Conservation (phyloP, 1,140 invertebrate species). For the Sitodiplosis mosellana region DNA sequence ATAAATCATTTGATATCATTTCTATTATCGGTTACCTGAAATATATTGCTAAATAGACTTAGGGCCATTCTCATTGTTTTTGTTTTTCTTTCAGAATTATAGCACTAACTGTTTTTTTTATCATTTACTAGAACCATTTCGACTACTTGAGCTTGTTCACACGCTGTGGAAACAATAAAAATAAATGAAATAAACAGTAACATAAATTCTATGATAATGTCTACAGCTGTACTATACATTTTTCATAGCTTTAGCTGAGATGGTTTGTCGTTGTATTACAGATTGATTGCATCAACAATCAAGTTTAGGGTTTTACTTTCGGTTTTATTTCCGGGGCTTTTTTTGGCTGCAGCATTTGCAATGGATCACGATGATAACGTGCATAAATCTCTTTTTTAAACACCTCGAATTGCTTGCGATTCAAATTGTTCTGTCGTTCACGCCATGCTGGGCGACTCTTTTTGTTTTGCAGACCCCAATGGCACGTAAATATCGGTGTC, state of each 20-base stretch:
- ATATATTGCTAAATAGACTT: too few relatives aligned
- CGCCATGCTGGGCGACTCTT: slow-evolving; percentile 60
- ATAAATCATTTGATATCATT: too few relatives aligned
- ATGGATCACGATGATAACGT: slow-evolving; percentile 48
- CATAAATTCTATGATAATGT: too few relatives aligned
- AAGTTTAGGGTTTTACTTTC: neutral
- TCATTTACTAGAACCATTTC: too few relatives aligned
- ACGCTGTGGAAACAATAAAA: neutral
- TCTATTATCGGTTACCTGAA: too few relatives aligned
- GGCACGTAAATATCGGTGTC: slow-evolving; percentile 75
- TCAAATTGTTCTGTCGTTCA: slow-evolving; percentile 66
- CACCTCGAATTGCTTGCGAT: slow-evolving; percentile 59
- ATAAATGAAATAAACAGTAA: neutral
- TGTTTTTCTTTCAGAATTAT: too few relatives aligned
- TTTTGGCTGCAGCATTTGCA: slow-evolving; percentile 25
- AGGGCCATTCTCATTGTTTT: too few relatives aligned
- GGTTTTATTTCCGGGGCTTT: slow-evolving; percentile 1
- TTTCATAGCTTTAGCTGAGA: neutral
- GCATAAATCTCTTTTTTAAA: slow-evolving; percentile 72
- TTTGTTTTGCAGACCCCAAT: slow-evolving; percentile 70
- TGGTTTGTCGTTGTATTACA: neutral
- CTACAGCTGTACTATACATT: neutral
- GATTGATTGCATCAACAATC: neutral
- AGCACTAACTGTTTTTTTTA: too few relatives aligned
- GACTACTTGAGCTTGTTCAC: too few relatives aligned